Conservation (phyloP, 2,888 invertebrate species). For the Dromius quadrimaculatus region DNA sequence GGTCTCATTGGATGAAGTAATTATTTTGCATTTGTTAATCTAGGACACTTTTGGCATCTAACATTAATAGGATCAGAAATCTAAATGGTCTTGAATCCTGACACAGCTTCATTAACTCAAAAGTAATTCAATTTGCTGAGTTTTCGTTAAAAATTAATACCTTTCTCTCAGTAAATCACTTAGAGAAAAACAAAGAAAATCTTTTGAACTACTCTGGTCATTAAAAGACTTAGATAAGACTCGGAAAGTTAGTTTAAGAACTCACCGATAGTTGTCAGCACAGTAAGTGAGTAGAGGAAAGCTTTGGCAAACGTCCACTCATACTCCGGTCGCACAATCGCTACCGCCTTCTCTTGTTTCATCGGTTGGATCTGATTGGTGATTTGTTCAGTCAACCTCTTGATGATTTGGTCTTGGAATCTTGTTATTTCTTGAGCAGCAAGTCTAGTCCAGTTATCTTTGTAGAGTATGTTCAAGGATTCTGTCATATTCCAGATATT, state of each 20-base stretch:
- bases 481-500: slow-evolving; percentile 94
- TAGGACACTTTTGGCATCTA: no score
- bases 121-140: no score
- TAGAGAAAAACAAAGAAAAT: not conserved
- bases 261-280: slow-evolving; percentile 92
- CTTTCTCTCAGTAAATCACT: not conserved
- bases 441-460: slow-evolving; percentile 88
- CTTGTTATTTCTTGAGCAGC: slow-evolving; percentile 82
- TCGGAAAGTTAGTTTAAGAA: slow-evolving; percentile 8
- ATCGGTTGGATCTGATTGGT: slow-evolving; percentile 62
- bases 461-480: slow-evolving; percentile 85
- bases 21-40: no score
- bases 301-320: slow-evolving; percentile 92
- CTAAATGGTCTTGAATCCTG: no score
- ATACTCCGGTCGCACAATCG: slow-evolving; percentile 68
- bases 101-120: no score
- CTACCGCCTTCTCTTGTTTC: slow-evolving; percentile 63
- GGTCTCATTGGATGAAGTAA: no score
- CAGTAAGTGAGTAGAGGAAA: slow-evolving; percentile 94
- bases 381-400: slow-evolving; percentile 84
- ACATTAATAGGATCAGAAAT: no score
- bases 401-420: slow-evolving; percentile 87
- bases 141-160: not conserved
- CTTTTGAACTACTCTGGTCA: not conserved
- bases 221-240: not conserved